These are phyloP conservation scores for Drosophila macrothrix DNA, from an alignment of 2,888 invertebrate species.

Conservation along the genomic window DNA sequence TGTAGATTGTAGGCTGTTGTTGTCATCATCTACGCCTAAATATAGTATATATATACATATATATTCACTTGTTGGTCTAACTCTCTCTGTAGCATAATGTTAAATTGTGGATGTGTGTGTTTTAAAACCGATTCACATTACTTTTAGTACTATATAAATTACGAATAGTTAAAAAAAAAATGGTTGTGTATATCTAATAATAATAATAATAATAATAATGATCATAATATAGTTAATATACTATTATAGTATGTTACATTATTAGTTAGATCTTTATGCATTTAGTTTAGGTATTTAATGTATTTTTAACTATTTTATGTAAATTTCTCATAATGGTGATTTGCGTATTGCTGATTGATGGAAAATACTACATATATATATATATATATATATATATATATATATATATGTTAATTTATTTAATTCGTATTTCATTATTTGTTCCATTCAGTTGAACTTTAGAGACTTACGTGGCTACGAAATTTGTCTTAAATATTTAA, in stretches of 20 bases:
- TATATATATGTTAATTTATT: not conserved
- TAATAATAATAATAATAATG: constrained; percentile 19
- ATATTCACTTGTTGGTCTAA: constrained; percentile 43
- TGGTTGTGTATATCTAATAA: not conserved
- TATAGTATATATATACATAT: constrained; percentile 13
- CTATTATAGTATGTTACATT: constrained; percentile 15
- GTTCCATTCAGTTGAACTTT: constrained; percentile 21
- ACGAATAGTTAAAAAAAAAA: constrained; percentile 27
- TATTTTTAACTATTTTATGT: constrained; percentile 16
- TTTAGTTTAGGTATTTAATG: not conserved
- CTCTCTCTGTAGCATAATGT: constrained; percentile 34
- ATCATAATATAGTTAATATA: constrained; percentile 6
- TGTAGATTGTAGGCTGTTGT: constrained; percentile 20
- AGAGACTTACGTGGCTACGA: constrained; percentile 9
- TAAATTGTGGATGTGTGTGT: not conserved
- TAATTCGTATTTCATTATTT: constrained; percentile 3
- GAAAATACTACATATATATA: constrained; percentile 1
- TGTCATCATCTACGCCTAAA: constrained; percentile 7
- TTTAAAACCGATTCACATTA: constrained; percentile 25
- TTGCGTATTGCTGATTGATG: constrained; percentile 38
- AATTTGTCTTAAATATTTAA: constrained; percentile 27
- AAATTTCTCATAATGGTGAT: constrained; percentile 17
- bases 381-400: not conserved
- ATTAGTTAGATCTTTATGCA: not conserved
- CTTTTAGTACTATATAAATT: constrained; percentile 19